Evolutionary conservation across 2,888 invertebrate genomes (phyloP), one percentile per base, ranked within the genome.

Genomic region (Ornithoptera priamus): DNA sequence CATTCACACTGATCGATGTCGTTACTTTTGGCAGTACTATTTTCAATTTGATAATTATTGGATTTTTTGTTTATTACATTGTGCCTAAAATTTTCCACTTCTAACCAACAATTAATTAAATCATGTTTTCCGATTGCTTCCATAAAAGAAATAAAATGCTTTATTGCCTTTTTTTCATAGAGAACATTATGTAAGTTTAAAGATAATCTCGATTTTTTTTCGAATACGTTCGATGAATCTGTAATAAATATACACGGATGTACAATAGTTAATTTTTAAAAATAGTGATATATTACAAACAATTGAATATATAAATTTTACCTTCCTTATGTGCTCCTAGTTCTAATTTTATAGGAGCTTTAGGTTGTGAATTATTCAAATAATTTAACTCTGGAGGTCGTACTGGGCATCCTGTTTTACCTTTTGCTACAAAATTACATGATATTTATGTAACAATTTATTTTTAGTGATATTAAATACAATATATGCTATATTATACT

Each of bases 131-230:
- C 95, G 74, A 94, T 93, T n/a, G 95, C 93, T 80, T 97, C 97
- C 94, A 98, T 94, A 86, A 95, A 98, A 80, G 97, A 97, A 68
- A 97, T 94, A 84, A 98, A 97, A 86, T 97, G 97, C 62, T 95
- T 95, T 39, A 98, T 90, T 69, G 96, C 96, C 82, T 95, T 95
- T 82, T 96, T 96, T 85, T 97, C 97, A 39, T 93, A 88, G 20
- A 98, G 92, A 74, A 97, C 95, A 79, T 97, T 96, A 71, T 93
- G 88, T 71, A 98, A 90, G 66, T 94, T 95, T 88, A 96, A 95
- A 6, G 96, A 96, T 67, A 98, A 90, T 70, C 95, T 94, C 0
- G 96, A 96, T 75, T 92, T 92, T 75, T 92, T 91, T 71, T 87
- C 86, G 74, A 92, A 89, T 76, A 89, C 81, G 72, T 85, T 79